Conservation (phyloP, 2,888 invertebrate species). For the Caenorhabditis zanzibari region DNA sequence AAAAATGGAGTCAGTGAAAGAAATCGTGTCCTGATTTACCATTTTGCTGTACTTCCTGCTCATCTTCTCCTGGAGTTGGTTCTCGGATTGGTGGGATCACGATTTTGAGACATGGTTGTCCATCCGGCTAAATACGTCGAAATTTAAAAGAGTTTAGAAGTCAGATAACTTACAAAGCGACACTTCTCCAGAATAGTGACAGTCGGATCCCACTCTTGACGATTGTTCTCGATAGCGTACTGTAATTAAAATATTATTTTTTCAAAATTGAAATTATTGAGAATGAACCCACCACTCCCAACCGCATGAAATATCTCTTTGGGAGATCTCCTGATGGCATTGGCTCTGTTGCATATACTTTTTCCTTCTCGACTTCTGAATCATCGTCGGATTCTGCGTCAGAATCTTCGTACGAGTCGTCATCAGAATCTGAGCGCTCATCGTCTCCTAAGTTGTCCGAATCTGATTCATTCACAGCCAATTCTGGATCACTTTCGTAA, state of each 20-base stretch:
- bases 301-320: neutral
- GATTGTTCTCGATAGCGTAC: constrained; percentile 27
- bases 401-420: no score
- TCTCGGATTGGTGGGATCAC: constrained; percentile 11
- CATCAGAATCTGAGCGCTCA: no score
- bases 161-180: neutral
- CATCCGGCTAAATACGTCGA: neutral
- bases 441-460: no score
- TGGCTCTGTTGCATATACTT: neutral
- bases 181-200: constrained; percentile 5
- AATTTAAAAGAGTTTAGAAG: neutral
- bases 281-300: constrained; percentile 10
- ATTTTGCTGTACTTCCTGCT: neutral
- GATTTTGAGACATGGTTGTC: constrained; percentile 5
- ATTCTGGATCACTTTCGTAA: neutral
- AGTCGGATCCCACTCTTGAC: constrained; percentile 32
- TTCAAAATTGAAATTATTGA: no score
- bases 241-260: neutral
- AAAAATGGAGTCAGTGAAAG: no score
- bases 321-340: neutral
- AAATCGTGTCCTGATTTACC: neutral
- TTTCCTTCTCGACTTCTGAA: neutral
- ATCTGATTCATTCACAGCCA: no score
- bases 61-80: neutral
- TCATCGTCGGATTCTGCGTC: neutral